Evolutionary conservation across 2,888 invertebrate genomes (phyloP), one percentile per base, ranked within the genome.

Genomic region (Cryptus armator): DNA sequence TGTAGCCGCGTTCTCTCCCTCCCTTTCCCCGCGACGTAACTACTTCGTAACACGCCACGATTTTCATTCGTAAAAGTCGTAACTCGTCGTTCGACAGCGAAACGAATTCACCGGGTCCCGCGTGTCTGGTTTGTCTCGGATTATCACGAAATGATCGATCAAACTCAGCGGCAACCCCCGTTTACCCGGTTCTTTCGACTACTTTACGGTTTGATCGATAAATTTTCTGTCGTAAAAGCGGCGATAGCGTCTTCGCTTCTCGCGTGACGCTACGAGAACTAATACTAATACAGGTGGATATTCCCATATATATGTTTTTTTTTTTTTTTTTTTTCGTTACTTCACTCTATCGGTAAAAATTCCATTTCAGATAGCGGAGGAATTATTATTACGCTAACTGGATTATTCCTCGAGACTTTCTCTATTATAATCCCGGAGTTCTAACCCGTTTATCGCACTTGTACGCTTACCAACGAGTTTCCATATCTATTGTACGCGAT

Each of bases 11-110:
- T 32, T 62, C 32, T 62, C 62, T 14, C 32, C 32, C 62, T 29
- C n/a, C 48, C 62, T 67, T 53, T 48, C 56, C 46, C 76, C 71
- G 24, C 51, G 75, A 86, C 85, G 86, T 83, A 87, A 86, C 86
- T 16, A 83, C 84, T 76, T 84, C 81, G 85, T 85, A 86, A 86
- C 86, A 87, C 87, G 87, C 86, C 67, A 85, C 70, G 75, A 82
- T 85, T 62, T 82, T 85, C 70, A 70, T 85, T 85, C 66, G 70
- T 74, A 66, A n/a, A 29, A 62, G 43, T 78, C 59, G 64, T 81
- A 46, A 64, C 19, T 48, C 75, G 37, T 51, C 51, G 75, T 51
- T 76, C 66, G 66, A 43, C 48, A 19, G 37, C 64, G 44, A 32
- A 56, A 43, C 71, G 64, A 76, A 84, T 84, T 48, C 48, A 51